These are phyloP conservation scores for Hirtodrosophila confusa DNA, from an alignment of 2,888 invertebrate genomes.

Conservation along the genomic window DNA sequence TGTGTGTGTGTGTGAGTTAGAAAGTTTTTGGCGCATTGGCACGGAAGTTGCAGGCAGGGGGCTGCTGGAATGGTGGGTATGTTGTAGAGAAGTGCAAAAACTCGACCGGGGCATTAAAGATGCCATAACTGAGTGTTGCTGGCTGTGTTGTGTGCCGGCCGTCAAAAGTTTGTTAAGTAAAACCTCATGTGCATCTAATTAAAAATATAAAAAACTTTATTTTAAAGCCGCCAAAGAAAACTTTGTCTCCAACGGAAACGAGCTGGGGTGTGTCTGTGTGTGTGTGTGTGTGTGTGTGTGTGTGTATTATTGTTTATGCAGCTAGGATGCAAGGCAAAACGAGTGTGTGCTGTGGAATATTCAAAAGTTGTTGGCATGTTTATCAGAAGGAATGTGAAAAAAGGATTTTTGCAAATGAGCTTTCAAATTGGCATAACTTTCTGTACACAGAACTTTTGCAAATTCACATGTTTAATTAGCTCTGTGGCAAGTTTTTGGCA, in stretches of 20 bases:
- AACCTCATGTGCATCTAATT: constrained; percentile 79
- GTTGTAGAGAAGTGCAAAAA: constrained; percentile 51
- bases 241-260: constrained; percentile 72
- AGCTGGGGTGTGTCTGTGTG: constrained; percentile 6
- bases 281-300: constrained; percentile 3
- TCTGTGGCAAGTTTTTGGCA: constrained; percentile 23
- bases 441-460: constrained; percentile 24
- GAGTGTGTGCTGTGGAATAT: constrained; percentile 37
- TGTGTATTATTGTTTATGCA: constrained; percentile 33
- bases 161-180: constrained; percentile 73
- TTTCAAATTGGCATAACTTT: constrained; percentile 73
- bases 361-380: constrained; percentile 72
- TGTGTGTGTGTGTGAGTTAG: constrained; percentile 22
- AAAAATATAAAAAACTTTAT: constrained; percentile 78
- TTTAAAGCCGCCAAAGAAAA: constrained; percentile 78
- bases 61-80: neutral
- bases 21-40: constrained; percentile 73
- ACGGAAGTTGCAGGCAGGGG: constrained; percentile 56
- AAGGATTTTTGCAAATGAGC: constrained; percentile 68
- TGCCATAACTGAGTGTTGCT: constrained; percentile 66
- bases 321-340: constrained; percentile 43
- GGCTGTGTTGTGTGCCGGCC: constrained; percentile 38
- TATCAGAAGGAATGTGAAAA: constrained; percentile 63
- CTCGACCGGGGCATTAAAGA: constrained; percentile 69
- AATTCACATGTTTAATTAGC: constrained; percentile 65